Conservation (phyloP, 1,140 invertebrate species). For the Drosophila gunungcola region DNA sequence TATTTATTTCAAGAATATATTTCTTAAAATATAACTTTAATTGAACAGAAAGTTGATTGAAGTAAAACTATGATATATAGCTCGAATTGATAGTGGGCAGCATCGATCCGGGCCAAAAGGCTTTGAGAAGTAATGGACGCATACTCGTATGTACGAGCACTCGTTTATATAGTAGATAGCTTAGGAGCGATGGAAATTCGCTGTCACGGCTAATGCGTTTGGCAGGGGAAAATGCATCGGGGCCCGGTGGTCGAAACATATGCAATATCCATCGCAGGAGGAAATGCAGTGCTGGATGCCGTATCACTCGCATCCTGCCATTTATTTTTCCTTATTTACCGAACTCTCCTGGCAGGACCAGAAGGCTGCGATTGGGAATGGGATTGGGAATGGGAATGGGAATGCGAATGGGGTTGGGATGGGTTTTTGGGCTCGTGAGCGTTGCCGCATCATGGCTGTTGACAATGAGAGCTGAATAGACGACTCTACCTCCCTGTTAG, state of each 20-base stretch:
- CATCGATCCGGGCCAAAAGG: conserved; percentile 14
- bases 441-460: conserved; percentile 77
- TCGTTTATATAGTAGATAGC: conserved; percentile 10
- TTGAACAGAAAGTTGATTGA: neutral
- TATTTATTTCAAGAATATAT: too few relatives aligned
- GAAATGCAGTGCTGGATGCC: conserved; percentile 43
- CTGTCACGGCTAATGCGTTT: conserved; percentile 32
- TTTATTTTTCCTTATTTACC: conserved; percentile 72
- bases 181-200: conserved; percentile 40
- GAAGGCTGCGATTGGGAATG: conserved; percentile 11
- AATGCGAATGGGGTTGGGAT: conserved; percentile 3
- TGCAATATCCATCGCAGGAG: conserved; percentile 41
- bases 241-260: conserved; percentile 48
- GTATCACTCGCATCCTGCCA: conserved; percentile 73
- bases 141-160: conserved; percentile 4
- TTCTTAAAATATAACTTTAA: neutral
- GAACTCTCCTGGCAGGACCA: conserved; percentile 37
- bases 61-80: neutral
- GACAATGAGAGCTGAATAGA: conserved; percentile 71
- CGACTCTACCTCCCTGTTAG: conserved; percentile 49
- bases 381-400: conserved; percentile 3
- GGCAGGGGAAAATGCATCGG: conserved; percentile 31
- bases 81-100: neutral
- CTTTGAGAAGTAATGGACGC: conserved; percentile 22
- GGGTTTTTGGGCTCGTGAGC: conserved; percentile 24